Evolutionary conservation across 2,113 vertebrate species (phyloP), one percentile per base, ranked within the genome.

Genomic region (Todiramphus chloris): DNA sequence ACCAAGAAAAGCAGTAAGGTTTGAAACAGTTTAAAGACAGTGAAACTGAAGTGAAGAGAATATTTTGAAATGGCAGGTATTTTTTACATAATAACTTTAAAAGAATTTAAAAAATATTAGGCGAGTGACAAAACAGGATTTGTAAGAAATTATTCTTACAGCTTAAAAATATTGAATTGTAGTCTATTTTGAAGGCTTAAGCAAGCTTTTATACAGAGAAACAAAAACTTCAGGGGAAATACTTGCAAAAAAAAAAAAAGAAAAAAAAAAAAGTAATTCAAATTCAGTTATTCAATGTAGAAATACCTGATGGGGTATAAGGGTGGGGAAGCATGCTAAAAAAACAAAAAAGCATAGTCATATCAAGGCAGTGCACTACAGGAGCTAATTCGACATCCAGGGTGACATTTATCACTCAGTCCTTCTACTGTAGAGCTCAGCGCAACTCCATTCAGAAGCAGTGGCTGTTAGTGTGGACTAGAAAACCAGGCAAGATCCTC

Each of bases 271-370:
- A 5, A 18, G 11, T 37, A 43, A 74, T 35, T 88, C 46, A 46
- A 41, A 60, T 21, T 56, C 0, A 2, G 10, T 30, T 58, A 46
- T 25, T 56, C 11, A 30, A 31, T 0, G 2, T 3, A 51, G 62
- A 75, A 93, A 85, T 51, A 44, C 24, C 35, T 51, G 41, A 27
- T 12, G 31, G n/a, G 18, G 27, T 7, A 8, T 12, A 6, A 43
- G 11, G 3, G 27, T 46, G 30, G 6, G 24, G 59, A 84, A 68
- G 58, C 11, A 41, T 7, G 11, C 59, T 37, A 16, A 28, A 62
- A 50, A 24, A 24, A 51, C 16, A 43, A 43, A 43, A 59, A 31
- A 37, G 8, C n/a, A 55, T 1, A 30, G 55, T 58, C 37, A 23
- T 44, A 53, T 18, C 24, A 51, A 25, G 23, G 23, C 37, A 64